phyloP scores from a whole-genome alignment of 92 coral and sea anemone genomes.

The Epizoanthus scotinus region DNA sequence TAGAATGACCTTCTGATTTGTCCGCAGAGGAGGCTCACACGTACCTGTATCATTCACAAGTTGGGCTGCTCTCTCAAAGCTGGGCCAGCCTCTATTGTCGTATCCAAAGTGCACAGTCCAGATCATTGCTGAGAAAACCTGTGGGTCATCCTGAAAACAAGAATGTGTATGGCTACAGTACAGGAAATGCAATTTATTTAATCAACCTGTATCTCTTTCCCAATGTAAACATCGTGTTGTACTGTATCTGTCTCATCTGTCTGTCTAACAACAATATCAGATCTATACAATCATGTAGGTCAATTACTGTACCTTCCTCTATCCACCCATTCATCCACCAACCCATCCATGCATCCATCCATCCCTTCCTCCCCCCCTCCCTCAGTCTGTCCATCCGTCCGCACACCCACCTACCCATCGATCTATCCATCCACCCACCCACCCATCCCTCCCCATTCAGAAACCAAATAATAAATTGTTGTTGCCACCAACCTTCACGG shows the following conservation, averaged over 20 bases:
- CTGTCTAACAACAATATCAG: background rate
- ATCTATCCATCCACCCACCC: background rate
- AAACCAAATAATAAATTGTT: background rate
- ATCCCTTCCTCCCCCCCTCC: too few relatives aligned
- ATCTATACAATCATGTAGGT: too few relatives aligned
- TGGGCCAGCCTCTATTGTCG: conserved; percentile 97
- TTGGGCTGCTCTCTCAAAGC: conserved; percentile 94
- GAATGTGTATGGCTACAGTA: background rate
- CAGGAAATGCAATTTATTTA: background rate
- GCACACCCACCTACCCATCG: too few relatives aligned
- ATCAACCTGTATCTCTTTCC: background rate
- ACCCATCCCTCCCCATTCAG: background rate
- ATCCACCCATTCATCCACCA: too few relatives aligned
- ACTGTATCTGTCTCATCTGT: background rate
- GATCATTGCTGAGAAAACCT: conserved; percentile 88
- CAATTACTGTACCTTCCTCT: background rate
- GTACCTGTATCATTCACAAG: conserved; percentile 87
- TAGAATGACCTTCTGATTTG: too few relatives aligned
- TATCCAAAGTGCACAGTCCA: conserved; percentile 99
- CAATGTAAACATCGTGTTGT: background rate
- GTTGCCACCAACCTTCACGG: conserved; percentile 69
- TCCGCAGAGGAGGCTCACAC: too few relatives aligned
- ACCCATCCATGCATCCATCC: background rate
- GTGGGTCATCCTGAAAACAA: conserved; percentile 65
- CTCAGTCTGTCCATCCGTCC: too few relatives aligned